phyloP scores from a whole-genome alignment of 2,797 vertebrate genomes.

The Mareca penelope region DNA sequence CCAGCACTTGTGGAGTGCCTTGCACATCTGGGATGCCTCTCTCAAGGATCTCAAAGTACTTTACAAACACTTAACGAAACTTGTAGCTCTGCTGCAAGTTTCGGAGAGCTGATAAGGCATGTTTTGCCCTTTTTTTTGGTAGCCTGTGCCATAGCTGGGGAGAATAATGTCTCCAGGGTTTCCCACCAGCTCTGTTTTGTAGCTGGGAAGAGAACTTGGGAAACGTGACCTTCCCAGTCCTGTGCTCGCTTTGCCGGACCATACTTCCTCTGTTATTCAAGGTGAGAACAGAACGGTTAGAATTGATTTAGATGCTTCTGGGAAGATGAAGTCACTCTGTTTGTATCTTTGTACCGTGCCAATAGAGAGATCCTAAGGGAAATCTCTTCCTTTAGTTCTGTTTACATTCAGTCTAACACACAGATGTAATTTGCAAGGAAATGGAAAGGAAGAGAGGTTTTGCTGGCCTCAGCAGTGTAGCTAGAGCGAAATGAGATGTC shows the following conservation, averaged over 20 bases:
- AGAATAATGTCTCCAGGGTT: neutral
- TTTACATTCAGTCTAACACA: constrained; percentile 40
- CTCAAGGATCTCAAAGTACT: neutral
- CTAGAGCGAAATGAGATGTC: constrained; percentile 45
- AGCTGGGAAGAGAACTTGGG: constrained; percentile 31
- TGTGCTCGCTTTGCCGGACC: neutral
- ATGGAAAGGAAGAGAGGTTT: constrained; percentile 46
- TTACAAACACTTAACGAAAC: neutral
- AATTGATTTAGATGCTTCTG: constrained; percentile 55
- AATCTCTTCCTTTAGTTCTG: constrained; percentile 62
- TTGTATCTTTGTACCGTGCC: constrained; percentile 44
- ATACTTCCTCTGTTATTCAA: constrained; percentile 60
- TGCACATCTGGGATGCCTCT: neutral
- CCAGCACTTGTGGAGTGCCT: neutral
- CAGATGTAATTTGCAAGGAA: constrained; percentile 68
- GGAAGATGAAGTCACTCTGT: constrained; percentile 67
- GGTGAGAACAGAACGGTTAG: constrained; percentile 45
- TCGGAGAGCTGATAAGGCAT: neutral
- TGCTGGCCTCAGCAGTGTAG: constrained; percentile 57
- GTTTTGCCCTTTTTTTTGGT: neutral
- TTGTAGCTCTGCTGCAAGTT: neutral
- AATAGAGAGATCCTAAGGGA: constrained; percentile 61
- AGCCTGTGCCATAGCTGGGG: neutral
- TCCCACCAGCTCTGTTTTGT: neutral
- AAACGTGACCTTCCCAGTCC: constrained; percentile 33